Evolutionary conservation across 2,113 vertebrate genomes (phyloP), one percentile per base, ranked within the genome.

Genomic region (Synodontis membranacea): DNA sequence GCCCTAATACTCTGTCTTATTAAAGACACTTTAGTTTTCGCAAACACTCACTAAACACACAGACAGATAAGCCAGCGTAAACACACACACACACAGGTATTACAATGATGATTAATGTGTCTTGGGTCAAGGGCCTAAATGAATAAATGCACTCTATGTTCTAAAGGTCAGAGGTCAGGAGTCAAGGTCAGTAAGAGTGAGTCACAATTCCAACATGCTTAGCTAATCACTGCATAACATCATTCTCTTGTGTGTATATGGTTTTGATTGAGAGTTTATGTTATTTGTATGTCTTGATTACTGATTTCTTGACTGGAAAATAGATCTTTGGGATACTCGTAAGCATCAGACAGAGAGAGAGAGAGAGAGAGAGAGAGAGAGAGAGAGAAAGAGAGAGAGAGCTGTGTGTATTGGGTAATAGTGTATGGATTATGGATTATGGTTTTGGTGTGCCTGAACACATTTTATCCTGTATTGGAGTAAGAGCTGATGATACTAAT

Each of bases 41-140:
- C 37, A 80, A 80, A 70, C 85, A 64, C 79, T 44, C 60, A 58
- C 34, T 83, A 83, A 46, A 82, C 76, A 84, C 66, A 76, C 79
- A 60, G n/a, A 75, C 25, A 39, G n/a, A 54, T 37, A 86, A 80
- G 64, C n/a, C 25, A 86, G 62, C 34, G 62, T n/a, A 82, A 44
- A 91, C 60, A 81, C 68, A 85, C 58, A 86, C 76, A 87, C 60
- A 87, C 78, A 87, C 50, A 87, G 75, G 85, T 58, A 80, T 83
- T 87, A 83, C 87, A 86, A 50, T 80, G 80, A 86, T 91, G 89
- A 90, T 90, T 80, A 74, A 90, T 88, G 82, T 9, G 62, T n/a
- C 46, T 86, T 44, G 34, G 80, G 79, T 58, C 80, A 80, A 56
- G 72, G 46, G 70, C 76, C 83, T 89, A 87, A 84, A 88, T 75